These are phyloP conservation scores for Xiphophorus couchianus DNA, from an alignment of 2,113 vertebrate species.

Conservation along the genomic window DNA sequence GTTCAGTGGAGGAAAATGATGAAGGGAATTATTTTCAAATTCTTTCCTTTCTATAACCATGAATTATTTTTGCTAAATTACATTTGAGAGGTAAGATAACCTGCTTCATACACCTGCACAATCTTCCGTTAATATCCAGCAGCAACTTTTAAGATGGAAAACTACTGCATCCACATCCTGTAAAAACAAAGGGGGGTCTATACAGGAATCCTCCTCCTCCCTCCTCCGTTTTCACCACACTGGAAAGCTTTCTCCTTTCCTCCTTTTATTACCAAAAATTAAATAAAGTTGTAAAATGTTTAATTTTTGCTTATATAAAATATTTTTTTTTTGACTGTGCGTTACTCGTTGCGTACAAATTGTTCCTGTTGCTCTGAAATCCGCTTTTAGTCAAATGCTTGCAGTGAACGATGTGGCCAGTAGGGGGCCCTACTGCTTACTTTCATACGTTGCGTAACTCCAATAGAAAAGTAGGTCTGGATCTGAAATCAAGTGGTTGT, in stretches of 20 bases:
- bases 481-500: not conserved
- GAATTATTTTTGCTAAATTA: not conserved
- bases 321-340: not conserved
- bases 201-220: not conserved
- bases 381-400: not conserved
- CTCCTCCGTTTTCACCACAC: not conserved
- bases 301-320: not conserved
- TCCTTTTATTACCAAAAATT: not conserved
- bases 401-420: not conserved
- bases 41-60: not conserved
- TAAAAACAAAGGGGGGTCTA: constrained; percentile 28
- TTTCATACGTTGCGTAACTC: not conserved
- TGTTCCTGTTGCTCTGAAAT: not conserved
- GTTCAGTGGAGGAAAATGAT: not conserved
- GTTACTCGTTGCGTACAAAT: not conserved
- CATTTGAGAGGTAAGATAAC: not conserved
- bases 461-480: not conserved
- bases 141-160: not conserved
- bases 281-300: not conserved
- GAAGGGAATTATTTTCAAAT: not conserved
- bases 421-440: constrained; percentile 10
- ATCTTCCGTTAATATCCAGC: not conserved
- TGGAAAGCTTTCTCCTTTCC: not conserved
- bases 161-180: not conserved
- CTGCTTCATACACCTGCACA: not conserved